Percentiles rank a stretch among this genome's conserved stretches.
phyloP scores from a whole-genome alignment of 2,797 vertebrate genomes.

The Nannoperca australis region DNA sequence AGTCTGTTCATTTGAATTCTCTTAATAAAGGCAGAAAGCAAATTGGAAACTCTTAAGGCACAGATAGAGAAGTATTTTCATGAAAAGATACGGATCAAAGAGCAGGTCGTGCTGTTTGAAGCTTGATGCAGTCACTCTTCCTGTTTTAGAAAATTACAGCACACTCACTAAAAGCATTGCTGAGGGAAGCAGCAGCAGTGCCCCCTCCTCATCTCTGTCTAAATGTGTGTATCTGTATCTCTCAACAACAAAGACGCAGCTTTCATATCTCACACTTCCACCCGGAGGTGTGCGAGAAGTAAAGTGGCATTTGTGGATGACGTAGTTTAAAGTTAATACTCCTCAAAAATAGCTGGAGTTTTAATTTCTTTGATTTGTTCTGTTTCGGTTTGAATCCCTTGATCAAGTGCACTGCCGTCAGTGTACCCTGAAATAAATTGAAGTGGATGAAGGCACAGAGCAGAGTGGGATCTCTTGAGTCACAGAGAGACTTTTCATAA shows the following conservation, averaged over 20 bases:
- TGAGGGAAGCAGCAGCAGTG: conserved; percentile 48
- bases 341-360: conserved; percentile 45
- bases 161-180: conserved; percentile 69
- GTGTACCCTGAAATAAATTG: conserved; percentile 54
- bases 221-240: conserved; percentile 53
- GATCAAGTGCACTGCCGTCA: conserved; percentile 60
- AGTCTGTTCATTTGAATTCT: conserved; percentile 29
- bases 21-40: conserved; percentile 39
- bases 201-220: conserved; percentile 49
- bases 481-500: conserved; percentile 68
- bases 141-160: conserved; percentile 74
- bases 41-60: conserved; percentile 50
- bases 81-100: conserved; percentile 65
- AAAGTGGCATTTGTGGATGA: conserved; percentile 47
- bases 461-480: conserved; percentile 66
- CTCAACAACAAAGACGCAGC: conserved; percentile 56
- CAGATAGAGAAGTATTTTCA: conserved; percentile 53
- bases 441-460: conserved; percentile 55
- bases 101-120: conserved; percentile 69
- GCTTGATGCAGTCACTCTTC: conserved; percentile 67
- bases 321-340: conserved; percentile 48
- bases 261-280: conserved; percentile 53
- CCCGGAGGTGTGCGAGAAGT: conserved; percentile 24
- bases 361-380: conserved; percentile 53
- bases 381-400: conserved; percentile 56